Evolutionary conservation across 2,888 invertebrate genomes (phyloP).

Genomic region (Ophion obscuratus): DNA sequence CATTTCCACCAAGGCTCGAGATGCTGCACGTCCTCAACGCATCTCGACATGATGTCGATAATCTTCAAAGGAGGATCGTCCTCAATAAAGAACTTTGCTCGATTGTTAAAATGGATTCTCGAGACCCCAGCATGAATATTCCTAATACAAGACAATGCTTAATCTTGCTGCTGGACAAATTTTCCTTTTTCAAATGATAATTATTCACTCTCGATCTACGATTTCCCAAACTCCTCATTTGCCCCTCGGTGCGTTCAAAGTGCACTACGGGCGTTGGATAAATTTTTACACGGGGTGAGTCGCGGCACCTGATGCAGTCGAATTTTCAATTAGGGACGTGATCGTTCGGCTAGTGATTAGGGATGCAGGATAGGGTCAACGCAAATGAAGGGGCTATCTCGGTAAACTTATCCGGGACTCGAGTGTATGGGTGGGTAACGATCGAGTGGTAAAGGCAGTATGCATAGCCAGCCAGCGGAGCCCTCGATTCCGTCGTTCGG

Average conservation of each 20-base stretch:
- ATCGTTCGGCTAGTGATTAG: conserved; percentile 3
- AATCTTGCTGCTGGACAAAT: background rate
- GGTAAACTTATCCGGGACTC: conserved; percentile 28
- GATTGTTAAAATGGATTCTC: background rate
- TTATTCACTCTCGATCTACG: too few species aligned
- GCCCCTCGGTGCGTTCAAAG: background rate
- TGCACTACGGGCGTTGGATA: background rate
- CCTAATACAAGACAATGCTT: background rate
- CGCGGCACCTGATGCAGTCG: background rate
- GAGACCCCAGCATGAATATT: background rate
- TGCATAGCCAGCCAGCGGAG: conserved; percentile 40
- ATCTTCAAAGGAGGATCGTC: conserved; percentile 21
- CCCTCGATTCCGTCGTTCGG: conserved; percentile 67
- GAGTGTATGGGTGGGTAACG: conserved; percentile 11
- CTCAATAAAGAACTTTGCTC: background rate
- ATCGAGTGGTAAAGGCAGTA: conserved; percentile 20
- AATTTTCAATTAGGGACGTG: background rate
- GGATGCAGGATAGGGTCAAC: conserved; percentile 9
- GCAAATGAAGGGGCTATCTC: conserved; percentile 16
- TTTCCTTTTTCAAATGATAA: background rate
- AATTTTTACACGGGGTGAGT: background rate
- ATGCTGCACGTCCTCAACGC: background rate
- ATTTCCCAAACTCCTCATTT: background rate
- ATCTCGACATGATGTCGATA: conserved; percentile 10
- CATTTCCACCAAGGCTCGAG: background rate